Conservation (phyloP, 2,888 invertebrate genomes). For the Tinea semifulvella region DNA sequence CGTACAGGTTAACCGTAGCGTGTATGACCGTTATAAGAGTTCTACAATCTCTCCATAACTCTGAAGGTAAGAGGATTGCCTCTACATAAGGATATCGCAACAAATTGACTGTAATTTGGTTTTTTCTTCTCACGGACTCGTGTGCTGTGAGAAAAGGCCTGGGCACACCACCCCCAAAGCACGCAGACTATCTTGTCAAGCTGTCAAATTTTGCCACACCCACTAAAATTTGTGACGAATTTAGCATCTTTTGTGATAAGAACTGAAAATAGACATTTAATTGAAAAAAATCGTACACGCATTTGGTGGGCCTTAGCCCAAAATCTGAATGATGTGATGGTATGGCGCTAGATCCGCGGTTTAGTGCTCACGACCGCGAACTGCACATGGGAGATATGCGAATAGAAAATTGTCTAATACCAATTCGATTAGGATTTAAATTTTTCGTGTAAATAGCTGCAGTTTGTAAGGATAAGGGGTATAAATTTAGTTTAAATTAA, state of each 20-base stretch:
- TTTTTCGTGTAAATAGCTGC: not conserved
- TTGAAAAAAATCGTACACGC: not conserved
- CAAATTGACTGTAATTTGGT: slow-evolving; percentile 59
- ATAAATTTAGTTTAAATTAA: too few species aligned
- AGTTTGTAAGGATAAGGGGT: too few species aligned
- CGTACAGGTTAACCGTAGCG: too few species aligned
- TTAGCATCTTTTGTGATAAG: too few species aligned
- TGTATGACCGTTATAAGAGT: too few species aligned
- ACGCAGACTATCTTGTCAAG: too few species aligned
- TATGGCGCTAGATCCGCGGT: slow-evolving; percentile 34
- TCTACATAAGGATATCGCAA: slow-evolving; percentile 56
- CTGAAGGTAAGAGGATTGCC: slow-evolving; percentile 48
- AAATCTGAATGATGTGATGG: slow-evolving; percentile 27
- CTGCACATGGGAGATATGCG: slow-evolving; percentile 28
- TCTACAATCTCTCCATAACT: slow-evolving; percentile 26
- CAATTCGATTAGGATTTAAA: slow-evolving; percentile 28
- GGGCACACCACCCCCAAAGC: too few species aligned
- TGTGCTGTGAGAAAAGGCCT: slow-evolving; percentile 14
- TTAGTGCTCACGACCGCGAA: slow-evolving; percentile 39
- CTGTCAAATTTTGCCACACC: too few species aligned
- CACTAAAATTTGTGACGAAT: too few species aligned
- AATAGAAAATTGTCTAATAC: slow-evolving; percentile 51
- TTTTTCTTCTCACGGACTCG: slow-evolving; percentile 53
- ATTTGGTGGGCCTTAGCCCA: too few species aligned
- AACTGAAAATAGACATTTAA: not conserved